Percentiles rank a stretch among this genome's conserved stretches.
Conservation (phyloP, 2,797 vertebrate species). For the Sternarchorhynchus goeldii region DNA sequence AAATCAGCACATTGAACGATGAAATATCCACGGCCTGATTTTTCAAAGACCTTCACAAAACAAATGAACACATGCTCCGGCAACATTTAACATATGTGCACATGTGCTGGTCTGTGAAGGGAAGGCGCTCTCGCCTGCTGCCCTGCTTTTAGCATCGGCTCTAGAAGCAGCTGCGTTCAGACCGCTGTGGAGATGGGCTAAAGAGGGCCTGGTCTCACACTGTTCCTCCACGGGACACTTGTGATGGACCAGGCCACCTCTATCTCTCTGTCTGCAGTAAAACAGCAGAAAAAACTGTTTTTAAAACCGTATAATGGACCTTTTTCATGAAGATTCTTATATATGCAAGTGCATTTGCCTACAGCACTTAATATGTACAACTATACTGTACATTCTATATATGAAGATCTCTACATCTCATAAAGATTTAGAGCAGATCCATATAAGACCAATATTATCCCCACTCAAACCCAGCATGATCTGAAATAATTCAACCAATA, state of each 20-base stretch:
- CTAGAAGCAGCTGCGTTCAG: slow-evolving; percentile 16
- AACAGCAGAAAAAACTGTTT: slow-evolving; percentile 57
- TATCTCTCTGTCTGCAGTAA: slow-evolving; percentile 67
- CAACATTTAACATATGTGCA: slow-evolving; percentile 17
- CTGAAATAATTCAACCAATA: background rate
- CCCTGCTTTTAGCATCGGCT: slow-evolving; percentile 14
- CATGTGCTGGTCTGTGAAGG: slow-evolving; percentile 15
- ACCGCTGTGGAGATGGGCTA: slow-evolving; percentile 32
- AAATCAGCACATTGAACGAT: slow-evolving; percentile 10
- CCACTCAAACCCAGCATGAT: background rate
- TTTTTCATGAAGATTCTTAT: slow-evolving; percentile 38
- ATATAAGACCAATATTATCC: too few relatives aligned
- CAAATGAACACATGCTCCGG: background rate
- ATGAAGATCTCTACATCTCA: too few relatives aligned
- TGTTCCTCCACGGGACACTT: slow-evolving; percentile 51
- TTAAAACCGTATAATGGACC: slow-evolving; percentile 56
- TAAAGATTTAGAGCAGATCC: too few relatives aligned
- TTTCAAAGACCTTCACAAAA: background rate
- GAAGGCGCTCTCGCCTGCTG: slow-evolving; percentile 29
- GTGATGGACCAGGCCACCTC: slow-evolving; percentile 64
- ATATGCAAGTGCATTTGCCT: slow-evolving; percentile 29
- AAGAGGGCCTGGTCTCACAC: slow-evolving; percentile 35
- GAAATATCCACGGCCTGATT: slow-evolving; percentile 8
- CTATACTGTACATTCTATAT: too few relatives aligned
- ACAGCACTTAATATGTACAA: background rate